Percentiles rank a stretch among this genome's conserved stretches.
Conservation (phyloP, 2,888 invertebrate genomes). For the Tigriopus californicus region DNA sequence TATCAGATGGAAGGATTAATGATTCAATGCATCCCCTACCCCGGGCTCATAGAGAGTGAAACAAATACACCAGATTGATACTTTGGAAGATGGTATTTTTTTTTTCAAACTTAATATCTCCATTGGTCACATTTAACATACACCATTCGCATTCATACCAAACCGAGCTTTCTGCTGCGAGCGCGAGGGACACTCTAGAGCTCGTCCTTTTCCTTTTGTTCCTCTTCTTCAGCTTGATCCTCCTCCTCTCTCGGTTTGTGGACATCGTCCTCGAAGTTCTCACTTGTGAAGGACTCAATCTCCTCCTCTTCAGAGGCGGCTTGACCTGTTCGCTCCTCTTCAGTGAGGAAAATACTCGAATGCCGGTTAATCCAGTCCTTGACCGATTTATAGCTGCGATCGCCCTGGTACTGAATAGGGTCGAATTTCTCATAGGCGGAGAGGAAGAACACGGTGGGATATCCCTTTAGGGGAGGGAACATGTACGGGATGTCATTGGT, state of each 20-base stretch:
- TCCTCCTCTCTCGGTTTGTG: background rate
- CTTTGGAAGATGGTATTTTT: no score
- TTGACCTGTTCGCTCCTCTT: conserved; percentile 17
- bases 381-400: conserved; percentile 25
- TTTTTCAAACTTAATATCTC: no score
- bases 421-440: conserved; percentile 26
- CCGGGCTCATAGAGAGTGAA: no score
- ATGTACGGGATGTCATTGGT: conserved; percentile 26
- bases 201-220: background rate
- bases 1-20: no score
- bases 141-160: background rate
- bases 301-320: conserved; percentile 8
- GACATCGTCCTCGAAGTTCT: conserved; percentile 9
- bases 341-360: conserved; percentile 18
- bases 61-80: no score
- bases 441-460: conserved; percentile 29
- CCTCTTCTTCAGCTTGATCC: background rate
- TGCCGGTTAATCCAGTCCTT: conserved; percentile 19
- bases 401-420: conserved; percentile 27
- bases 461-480: conserved; percentile 24
- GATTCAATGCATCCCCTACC: no score
- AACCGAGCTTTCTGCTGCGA: background rate
- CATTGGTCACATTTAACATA: background rate
- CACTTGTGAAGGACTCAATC: conserved; percentile 11
- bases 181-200: background rate